These are phyloP conservation scores for Exocentrus adspersus DNA, from an alignment of 2,888 invertebrate genomes.

Conservation along the genomic window DNA sequence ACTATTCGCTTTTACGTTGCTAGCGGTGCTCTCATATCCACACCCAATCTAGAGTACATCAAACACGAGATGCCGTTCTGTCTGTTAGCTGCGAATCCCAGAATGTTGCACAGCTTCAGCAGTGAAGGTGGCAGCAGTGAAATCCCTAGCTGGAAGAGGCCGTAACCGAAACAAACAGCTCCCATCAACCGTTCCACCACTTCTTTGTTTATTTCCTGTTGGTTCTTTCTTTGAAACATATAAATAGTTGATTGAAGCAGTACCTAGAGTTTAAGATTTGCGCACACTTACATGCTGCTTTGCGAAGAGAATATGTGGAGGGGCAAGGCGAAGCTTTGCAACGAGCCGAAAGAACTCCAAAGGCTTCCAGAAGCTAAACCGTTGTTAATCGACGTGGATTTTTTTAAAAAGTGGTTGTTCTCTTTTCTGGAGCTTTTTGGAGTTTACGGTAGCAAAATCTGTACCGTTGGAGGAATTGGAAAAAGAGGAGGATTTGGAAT, in stretches of 20 bases:
- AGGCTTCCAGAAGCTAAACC: conserved; percentile 37
- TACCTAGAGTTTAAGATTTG: neutral
- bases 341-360: conserved; percentile 41
- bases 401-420: conserved; percentile 46
- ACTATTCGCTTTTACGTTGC: conserved; percentile 72
- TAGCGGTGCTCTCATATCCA: conserved; percentile 75
- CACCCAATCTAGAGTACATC: conserved; percentile 69
- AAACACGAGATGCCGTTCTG: conserved; percentile 69
- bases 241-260: neutral
- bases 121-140: conserved; percentile 74
- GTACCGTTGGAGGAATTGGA: conserved; percentile 33
- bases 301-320: conserved; percentile 48
- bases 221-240: conserved; percentile 24
- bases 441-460: conserved; percentile 23
- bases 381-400: conserved; percentile 49
- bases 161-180: conserved; percentile 77
- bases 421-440: neutral
- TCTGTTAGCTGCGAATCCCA: conserved; percentile 75
- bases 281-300: conserved; percentile 47
- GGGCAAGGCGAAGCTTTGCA: conserved; percentile 43
- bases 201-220: conserved; percentile 64
- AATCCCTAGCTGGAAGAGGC: conserved; percentile 74
- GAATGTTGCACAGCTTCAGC: conserved; percentile 69
- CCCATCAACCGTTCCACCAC: conserved; percentile 71
- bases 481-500: conserved; percentile 47